These are phyloP conservation scores for Prolemur simus DNA, from an alignment of 2,113 vertebrate species.

Conservation along the genomic window DNA sequence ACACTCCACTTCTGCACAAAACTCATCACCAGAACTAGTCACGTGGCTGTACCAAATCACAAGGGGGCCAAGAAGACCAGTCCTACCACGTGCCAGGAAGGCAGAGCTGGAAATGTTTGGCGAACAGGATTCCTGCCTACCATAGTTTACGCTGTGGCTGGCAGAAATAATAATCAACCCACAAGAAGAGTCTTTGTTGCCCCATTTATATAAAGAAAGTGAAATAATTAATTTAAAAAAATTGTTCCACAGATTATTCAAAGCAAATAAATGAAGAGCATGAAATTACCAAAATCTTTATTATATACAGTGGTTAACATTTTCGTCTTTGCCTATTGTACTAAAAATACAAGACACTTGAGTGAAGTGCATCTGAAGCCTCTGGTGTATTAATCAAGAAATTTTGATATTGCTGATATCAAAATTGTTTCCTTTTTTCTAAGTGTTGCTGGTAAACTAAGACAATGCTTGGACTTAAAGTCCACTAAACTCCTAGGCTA, in stretches of 20 bases:
- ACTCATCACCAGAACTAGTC: background rate
- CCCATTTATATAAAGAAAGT: background rate
- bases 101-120: background rate
- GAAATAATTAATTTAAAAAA: background rate
- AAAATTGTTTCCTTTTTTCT: background rate
- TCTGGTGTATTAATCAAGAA: background rate
- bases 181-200: background rate
- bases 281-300: background rate
- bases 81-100: fast-evolving
- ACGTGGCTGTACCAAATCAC: background rate
- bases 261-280: background rate
- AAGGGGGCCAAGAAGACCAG: background rate
- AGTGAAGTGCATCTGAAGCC: background rate
- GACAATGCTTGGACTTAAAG: background rate
- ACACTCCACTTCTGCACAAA: background rate
- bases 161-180: background rate
- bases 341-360: background rate
- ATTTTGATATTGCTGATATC: background rate
- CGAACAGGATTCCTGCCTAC: background rate
- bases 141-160: background rate
- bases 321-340: background rate
- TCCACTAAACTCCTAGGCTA: background rate
- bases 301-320: background rate
- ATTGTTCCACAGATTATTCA: background rate
- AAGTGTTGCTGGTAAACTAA: background rate